Base-by-base conservation (phyloP, 2,797 vertebrate species). In the Sitta carolinensis region DNA sequence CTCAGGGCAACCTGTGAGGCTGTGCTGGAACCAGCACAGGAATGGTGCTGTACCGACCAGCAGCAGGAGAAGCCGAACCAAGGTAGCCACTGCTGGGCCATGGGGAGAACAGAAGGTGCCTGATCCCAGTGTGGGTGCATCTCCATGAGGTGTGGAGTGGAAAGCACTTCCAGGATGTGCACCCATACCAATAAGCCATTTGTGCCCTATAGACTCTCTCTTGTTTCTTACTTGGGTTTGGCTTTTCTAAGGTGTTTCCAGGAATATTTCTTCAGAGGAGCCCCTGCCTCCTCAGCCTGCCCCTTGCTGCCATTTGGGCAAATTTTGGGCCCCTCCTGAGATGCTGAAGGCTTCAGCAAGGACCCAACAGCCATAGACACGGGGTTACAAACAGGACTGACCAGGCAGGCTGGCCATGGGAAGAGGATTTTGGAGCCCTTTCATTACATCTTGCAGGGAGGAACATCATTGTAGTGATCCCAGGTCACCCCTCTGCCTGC, bases 361-460 rank as follows among this genome's bases (percentile, higher is more conserved):
- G n/a, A 73, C 32, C n/a, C 40, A 43, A 25, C 0, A 0, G 26
- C 38, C 32, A 68, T n/a, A 48, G 26, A 43, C 21, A 11, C 0
- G 5, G 32, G n/a, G 8, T 55, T 30, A 58, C 34, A 30, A 82
- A 21, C 7, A 61, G 22, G 43, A 59, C 10, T 43, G 61, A 30
- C 14, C 0, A 0, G 6, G 30, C 0, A 1, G n/a, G 68, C 1
- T 80, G 57, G 26, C 38, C 34, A 10, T 1, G 18, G 2, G 4
- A 30, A 74, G 50, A 48, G 7, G 21, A 69, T 70, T 66, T 27
- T 52, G 48, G 34, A 79, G 32, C 19, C 29, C 19, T 17, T 3
- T 55, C 19, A 16, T 50, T 10, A 5, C 9, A 42, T 23, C 40
- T n/a, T 57, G 11, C 26, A 64, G 70, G 25, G 42, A 32, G 45